phyloP scores from a whole-genome alignment of 2,113 vertebrate species.

The Mesembrinibis cayennensis region DNA sequence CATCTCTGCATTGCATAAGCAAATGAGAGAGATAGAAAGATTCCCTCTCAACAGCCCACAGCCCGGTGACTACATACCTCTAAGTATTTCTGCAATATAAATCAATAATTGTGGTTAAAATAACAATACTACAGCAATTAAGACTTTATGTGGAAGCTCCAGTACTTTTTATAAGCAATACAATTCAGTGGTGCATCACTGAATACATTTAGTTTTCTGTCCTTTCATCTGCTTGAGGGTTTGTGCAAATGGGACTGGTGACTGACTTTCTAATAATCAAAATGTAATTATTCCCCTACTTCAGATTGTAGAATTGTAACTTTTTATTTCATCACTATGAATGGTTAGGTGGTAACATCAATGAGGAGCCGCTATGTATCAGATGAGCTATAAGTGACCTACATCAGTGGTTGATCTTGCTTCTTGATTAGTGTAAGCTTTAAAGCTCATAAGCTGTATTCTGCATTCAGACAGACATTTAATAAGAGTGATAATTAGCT shows the following conservation, averaged over 20 bases:
- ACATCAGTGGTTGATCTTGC: slow-evolving; percentile 38
- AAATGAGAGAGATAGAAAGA: neutral
- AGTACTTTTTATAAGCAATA: neutral
- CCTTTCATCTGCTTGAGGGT: neutral
- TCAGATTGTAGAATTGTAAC: neutral
- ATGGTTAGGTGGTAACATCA: neutral
- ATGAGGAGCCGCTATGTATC: neutral
- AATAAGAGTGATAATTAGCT: slow-evolving; percentile 39
- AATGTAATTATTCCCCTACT: neutral
- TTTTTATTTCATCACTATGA: neutral
- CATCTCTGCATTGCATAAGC: neutral
- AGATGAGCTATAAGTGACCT: slow-evolving; percentile 37
- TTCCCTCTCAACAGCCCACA: neutral
- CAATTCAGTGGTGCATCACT: neutral
- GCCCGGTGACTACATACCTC: neutral
- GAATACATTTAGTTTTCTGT: neutral
- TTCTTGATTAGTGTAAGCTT: slow-evolving; percentile 62
- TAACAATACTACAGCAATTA: neutral
- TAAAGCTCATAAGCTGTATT: slow-evolving; percentile 61
- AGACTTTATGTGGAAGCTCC: neutral
- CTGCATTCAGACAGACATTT: slow-evolving; percentile 18
- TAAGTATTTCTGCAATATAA: neutral
- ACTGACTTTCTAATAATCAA: neutral
- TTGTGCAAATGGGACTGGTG: neutral
- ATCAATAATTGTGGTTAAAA: neutral